A percentile compares a stretch with the other conserved stretches of the same genome.
Conservation (phyloP, 2,113 vertebrate genomes). For the Anser brachyrhynchus region DNA sequence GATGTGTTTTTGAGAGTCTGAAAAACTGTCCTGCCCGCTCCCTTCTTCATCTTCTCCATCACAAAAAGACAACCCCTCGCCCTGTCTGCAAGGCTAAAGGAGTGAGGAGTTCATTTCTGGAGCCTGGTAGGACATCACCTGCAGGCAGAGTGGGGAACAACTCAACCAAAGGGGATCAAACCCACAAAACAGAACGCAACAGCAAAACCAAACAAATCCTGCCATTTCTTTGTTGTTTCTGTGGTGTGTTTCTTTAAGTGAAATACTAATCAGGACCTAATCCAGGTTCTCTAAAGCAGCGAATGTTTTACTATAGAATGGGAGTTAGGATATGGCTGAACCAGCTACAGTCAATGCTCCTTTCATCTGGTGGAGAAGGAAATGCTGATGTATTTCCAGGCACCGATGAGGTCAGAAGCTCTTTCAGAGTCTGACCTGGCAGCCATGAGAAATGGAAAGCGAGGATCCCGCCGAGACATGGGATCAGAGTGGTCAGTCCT, state of each 20-base stretch:
- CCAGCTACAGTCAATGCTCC: neutral
- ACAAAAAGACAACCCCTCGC: neutral
- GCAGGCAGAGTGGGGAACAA: neutral
- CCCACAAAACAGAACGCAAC: neutral
- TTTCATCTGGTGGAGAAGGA: neutral
- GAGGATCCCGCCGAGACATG: neutral
- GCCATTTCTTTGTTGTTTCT: neutral
- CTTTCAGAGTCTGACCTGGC: neutral
- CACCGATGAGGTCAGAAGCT: slow-evolving; percentile 14
- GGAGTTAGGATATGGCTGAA: neutral
- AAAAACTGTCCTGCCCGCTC: neutral
- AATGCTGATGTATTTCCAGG: slow-evolving; percentile 2
- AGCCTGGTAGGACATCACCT: neutral
- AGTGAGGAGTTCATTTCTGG: neutral
- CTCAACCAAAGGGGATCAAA: neutral
- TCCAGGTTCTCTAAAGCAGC: neutral
- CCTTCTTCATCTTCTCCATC: neutral
- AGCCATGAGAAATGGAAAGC: slow-evolving; percentile 6
- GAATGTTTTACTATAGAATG: neutral
- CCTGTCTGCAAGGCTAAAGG: neutral
- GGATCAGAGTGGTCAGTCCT: neutral
- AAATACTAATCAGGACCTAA: neutral
- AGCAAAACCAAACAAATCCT: neutral
- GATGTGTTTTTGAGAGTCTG: neutral
- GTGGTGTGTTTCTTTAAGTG: neutral